These are phyloP conservation scores for Calcarius lapponicus DNA, from an alignment of 2,797 vertebrate species.

Conservation along the genomic window DNA sequence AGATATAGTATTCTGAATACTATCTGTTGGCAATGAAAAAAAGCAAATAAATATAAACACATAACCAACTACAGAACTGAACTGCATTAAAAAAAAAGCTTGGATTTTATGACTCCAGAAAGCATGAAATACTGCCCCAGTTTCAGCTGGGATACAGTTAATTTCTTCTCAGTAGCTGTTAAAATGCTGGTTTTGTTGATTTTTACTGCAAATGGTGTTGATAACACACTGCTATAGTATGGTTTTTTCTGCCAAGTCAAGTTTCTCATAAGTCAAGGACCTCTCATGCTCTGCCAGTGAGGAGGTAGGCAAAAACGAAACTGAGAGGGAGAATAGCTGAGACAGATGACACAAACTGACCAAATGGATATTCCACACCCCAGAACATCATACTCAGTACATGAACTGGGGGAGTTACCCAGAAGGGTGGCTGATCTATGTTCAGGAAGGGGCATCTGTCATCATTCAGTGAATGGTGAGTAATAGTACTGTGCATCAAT, in stretches of 20 bases:
- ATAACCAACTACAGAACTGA: not conserved
- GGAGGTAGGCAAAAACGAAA: not conserved
- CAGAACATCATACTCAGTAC: too few relatives aligned
- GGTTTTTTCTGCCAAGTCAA: fast-evolving
- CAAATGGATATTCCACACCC: not conserved
- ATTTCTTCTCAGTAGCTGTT: too few relatives aligned
- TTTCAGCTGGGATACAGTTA: not conserved
- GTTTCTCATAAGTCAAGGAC: not conserved
- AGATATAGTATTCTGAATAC: not conserved
- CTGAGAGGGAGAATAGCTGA: not conserved
- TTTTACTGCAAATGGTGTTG: not conserved
- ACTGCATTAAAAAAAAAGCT: not conserved
- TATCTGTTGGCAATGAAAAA: not conserved
- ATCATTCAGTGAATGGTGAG: not conserved
- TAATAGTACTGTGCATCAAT: not conserved
- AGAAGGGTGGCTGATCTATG: not conserved
- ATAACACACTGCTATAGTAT: not conserved
- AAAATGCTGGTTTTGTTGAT: not conserved
- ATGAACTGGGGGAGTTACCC: not conserved
- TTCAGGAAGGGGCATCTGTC: too few relatives aligned
- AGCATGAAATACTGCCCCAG: not conserved
- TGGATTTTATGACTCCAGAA: not conserved
- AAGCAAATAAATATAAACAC: not conserved
- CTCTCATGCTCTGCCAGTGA: not conserved
- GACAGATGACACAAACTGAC: not conserved